These are phyloP conservation scores for Pelvicachromis taeniatus DNA, from an alignment of 2,113 vertebrate genomes.

Conservation along the genomic window DNA sequence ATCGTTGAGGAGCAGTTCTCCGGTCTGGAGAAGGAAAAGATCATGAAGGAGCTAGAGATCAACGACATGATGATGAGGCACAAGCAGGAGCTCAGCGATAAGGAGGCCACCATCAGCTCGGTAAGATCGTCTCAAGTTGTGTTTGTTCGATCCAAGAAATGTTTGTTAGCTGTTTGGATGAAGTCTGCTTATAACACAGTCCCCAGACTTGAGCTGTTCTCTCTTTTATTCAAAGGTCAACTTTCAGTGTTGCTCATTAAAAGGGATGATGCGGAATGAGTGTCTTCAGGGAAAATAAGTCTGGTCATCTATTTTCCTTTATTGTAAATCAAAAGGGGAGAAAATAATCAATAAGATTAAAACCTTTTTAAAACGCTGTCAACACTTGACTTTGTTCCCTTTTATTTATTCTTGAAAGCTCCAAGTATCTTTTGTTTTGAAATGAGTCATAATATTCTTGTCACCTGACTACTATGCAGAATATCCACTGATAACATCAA, in stretches of 20 bases:
- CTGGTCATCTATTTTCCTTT: not conserved
- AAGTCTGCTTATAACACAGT: too few relatives aligned
- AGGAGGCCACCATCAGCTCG: constrained; percentile 89
- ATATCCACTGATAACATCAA: not conserved
- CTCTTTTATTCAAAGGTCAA: not conserved
- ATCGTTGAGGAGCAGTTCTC: constrained; percentile 95
- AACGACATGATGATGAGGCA: constrained; percentile 95
- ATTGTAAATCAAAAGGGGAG: not conserved
- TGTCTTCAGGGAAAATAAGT: not conserved
- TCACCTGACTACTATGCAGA: not conserved
- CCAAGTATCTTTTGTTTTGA: not conserved
- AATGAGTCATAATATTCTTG: not conserved
- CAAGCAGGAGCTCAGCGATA: constrained; percentile 89
- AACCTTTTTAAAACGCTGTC: too few relatives aligned
- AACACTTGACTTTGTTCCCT: not conserved
- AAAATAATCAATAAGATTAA: too few relatives aligned
- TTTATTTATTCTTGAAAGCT: not conserved
- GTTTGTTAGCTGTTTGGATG: not conserved
- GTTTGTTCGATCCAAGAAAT: not conserved
- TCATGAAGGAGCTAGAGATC: constrained; percentile 97
- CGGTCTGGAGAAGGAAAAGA: constrained; percentile 95
- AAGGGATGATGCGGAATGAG: not conserved
- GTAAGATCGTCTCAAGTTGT: constrained; percentile 67
- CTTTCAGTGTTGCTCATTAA: not conserved
- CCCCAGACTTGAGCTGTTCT: too few relatives aligned